Conservation (phyloP, 2,797 vertebrate species). For the Manis crassicaudata region DNA sequence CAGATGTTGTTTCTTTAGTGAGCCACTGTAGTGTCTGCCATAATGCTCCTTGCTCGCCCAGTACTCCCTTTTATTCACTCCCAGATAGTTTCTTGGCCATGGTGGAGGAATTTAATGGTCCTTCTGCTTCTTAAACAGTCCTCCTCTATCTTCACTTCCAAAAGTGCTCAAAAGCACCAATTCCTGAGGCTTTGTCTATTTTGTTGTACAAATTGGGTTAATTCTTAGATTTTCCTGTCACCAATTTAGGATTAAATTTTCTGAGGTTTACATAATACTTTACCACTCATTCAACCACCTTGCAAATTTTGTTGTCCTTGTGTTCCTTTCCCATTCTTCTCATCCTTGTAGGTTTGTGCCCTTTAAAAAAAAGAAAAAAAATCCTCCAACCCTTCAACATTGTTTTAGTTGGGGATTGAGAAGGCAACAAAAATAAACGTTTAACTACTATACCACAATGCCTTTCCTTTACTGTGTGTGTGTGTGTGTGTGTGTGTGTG, state of each 20-base stretch:
- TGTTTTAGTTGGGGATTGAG: not conserved
- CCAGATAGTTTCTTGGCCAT: not conserved
- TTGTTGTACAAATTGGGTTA: not conserved
- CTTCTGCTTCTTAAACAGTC: not conserved
- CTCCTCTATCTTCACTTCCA: not conserved
- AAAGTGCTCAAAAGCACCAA: not conserved
- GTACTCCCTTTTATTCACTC: not conserved
- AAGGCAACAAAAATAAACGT: not conserved
- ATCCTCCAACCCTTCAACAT: not conserved
- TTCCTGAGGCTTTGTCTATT: not conserved
- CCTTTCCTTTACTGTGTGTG: not conserved
- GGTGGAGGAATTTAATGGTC: not conserved
- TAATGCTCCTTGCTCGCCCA: not conserved
- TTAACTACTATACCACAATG: not conserved
- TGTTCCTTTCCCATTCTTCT: not conserved
- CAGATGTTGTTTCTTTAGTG: not conserved
- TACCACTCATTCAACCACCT: not conserved
- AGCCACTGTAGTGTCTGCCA: not conserved
- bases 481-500: too few relatives aligned
- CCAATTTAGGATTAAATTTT: not conserved
- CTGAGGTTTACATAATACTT: not conserved
- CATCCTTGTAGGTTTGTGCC: not conserved
- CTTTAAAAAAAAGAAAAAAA: not conserved
- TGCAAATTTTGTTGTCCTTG: not conserved
- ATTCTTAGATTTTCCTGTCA: not conserved